phyloP scores from a whole-genome alignment of 2,113 vertebrate genomes.

The Phyllostomus hastatus region DNA sequence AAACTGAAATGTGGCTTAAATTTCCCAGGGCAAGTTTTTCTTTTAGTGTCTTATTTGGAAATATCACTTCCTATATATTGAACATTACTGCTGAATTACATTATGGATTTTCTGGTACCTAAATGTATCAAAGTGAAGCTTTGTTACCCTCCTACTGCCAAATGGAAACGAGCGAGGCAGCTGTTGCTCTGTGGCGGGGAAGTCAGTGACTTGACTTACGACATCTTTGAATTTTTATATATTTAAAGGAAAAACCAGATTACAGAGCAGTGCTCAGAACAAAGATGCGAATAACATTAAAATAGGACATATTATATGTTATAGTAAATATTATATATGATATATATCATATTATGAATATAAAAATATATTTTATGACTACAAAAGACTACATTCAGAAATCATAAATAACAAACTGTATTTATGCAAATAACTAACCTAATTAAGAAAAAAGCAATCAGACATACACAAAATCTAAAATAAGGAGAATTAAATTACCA shows the following conservation, averaged over 20 bases:
- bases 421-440: neutral
- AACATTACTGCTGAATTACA: constrained; percentile 18
- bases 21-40: constrained; percentile 12
- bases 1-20: neutral
- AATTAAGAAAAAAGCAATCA: neutral
- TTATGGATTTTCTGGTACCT: constrained; percentile 19
- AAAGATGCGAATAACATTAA: neutral
- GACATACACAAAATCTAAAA: neutral
- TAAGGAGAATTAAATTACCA: neutral
- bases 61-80: neutral
- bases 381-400: neutral
- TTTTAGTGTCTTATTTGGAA: constrained; percentile 1
- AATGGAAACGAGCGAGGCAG: constrained; percentile 48
- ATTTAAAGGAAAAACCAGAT: constrained; percentile 48
- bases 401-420: neutral
- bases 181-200: constrained; percentile 47
- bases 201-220: constrained; percentile 45
- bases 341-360: neutral
- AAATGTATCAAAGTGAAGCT: constrained; percentile 61
- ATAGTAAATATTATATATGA: neutral
- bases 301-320: neutral
- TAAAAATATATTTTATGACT: neutral
- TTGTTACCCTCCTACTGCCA: constrained; percentile 50
- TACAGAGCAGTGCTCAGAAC: neutral
- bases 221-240: constrained; percentile 50